Percentiles rank a stretch among this genome's conserved stretches.
These are phyloP conservation scores for Phalacrocorax carbo DNA, from an alignment of 2,113 vertebrate species.

Conservation along the genomic window DNA sequence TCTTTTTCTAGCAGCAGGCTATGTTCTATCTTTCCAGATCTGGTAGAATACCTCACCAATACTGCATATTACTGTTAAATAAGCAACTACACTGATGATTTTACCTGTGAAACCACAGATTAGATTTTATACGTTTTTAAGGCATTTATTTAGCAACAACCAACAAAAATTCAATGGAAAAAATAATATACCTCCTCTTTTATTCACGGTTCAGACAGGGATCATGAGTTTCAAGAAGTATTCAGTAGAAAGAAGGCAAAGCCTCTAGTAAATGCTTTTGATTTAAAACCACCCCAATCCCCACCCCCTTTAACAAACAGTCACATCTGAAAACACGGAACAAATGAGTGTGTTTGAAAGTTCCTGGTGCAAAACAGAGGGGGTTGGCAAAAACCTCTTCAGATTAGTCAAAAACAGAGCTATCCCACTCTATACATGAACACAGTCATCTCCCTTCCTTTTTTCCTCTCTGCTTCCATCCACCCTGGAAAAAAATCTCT, in stretches of 20 bases:
- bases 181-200: constrained; percentile 18
- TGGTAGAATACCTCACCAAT: not conserved
- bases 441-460: not conserved
- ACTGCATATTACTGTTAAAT: not conserved
- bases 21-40: not conserved
- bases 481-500: constrained; percentile 28
- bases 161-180: not conserved
- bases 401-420: not conserved
- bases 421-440: not conserved
- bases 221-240: not conserved
- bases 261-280: not conserved
- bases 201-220: not conserved
- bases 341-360: constrained; percentile 5
- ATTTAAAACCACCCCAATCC: constrained; percentile 10
- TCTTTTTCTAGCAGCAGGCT: not conserved
- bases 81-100: not conserved
- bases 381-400: not conserved
- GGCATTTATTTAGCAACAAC: constrained; percentile 37
- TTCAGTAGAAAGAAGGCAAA: constrained; percentile 20
- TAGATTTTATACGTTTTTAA: constrained; percentile 10
- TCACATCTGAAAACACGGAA: constrained; percentile 5
- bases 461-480: not conserved
- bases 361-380: constrained; percentile 28
- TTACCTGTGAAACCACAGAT: not conserved
- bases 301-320: not conserved